Percentiles rank a stretch among this genome's conserved stretches.
These are phyloP conservation scores for Apostichopus japonicus DNA, from an alignment of 35 echinoderm and acorn worm genomes.

Conservation along the genomic window DNA sequence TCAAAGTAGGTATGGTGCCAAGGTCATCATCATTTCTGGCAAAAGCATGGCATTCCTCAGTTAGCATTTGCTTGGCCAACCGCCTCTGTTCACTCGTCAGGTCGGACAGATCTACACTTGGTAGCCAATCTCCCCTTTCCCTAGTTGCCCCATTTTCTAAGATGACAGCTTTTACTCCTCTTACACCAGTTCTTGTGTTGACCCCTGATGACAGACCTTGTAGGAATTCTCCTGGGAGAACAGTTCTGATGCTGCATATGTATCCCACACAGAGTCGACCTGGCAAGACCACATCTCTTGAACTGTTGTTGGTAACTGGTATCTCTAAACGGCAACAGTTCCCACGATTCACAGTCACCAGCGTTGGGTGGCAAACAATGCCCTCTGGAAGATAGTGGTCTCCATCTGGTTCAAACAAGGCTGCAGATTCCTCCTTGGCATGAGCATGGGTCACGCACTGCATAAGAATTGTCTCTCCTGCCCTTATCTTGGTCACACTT, in stretches of 20 bases:
- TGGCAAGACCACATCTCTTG: background rate
- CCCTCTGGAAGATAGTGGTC: constrained; percentile 18
- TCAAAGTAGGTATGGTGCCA: constrained; percentile 26
- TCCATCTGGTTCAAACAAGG: too few relatives aligned
- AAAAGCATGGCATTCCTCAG: constrained; percentile 44
- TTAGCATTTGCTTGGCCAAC: constrained; percentile 44
- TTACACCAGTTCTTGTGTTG: too few relatives aligned
- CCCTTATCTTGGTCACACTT: too few relatives aligned
- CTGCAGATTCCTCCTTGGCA: too few relatives aligned
- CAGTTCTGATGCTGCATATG: too few relatives aligned
- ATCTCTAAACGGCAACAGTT: constrained; percentile 6
- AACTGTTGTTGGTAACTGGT: constrained; percentile 22
- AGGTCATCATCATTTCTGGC: constrained; percentile 39
- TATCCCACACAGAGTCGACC: too few relatives aligned
- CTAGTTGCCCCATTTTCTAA: background rate
- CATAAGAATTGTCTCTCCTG: too few relatives aligned
- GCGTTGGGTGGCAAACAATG: background rate
- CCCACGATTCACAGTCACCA: constrained; percentile 7
- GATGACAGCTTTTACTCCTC: too few relatives aligned
- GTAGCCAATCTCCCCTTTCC: background rate
- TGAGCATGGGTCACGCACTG: too few relatives aligned
- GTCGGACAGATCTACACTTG: constrained; percentile 15
- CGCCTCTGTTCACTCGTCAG: constrained; percentile 1
- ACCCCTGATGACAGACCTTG: too few relatives aligned
- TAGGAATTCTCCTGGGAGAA: too few relatives aligned